These are phyloP conservation scores for Bombus consobrinus DNA, from an alignment of 1,140 invertebrate species.

Conservation along the genomic window DNA sequence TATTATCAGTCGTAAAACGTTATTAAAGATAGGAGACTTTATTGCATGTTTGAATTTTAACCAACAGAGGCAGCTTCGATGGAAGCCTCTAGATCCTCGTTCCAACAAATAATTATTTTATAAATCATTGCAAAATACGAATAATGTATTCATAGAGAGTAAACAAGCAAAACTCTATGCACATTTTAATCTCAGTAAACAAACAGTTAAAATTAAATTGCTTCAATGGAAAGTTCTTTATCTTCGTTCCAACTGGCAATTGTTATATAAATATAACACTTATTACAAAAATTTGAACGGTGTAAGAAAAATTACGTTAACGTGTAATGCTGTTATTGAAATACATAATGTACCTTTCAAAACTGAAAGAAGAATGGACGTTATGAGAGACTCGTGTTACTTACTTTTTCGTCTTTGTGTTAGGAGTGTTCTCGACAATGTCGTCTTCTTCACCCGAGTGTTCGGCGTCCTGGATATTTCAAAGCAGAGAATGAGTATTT, in stretches of 20 bases:
- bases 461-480: constrained; percentile 50
- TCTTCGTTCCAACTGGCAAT: no score
- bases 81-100: no score
- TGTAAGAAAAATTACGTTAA: not conserved
- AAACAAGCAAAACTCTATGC: not conserved
- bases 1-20: no score
- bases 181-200: not conserved
- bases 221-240: not conserved
- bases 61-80: no score
- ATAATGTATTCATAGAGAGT: no score
- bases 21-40: not conserved
- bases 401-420: constrained; percentile 59
- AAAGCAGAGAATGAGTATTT: constrained; percentile 32
- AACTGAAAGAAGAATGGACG: not conserved
- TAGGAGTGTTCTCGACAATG: constrained; percentile 60
- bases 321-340: not conserved
- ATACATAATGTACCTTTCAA: not conserved
- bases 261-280: no score
- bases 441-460: constrained; percentile 53
- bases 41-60: not conserved
- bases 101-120: no score
- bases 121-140: no score
- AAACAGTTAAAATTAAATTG: not conserved
- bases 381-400: constrained; percentile 40
- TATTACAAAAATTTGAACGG: not conserved